Base-by-base conservation (phyloP, 1,140 invertebrate species). In the roundworm (Caenorhabditis elegans) region DNA sequence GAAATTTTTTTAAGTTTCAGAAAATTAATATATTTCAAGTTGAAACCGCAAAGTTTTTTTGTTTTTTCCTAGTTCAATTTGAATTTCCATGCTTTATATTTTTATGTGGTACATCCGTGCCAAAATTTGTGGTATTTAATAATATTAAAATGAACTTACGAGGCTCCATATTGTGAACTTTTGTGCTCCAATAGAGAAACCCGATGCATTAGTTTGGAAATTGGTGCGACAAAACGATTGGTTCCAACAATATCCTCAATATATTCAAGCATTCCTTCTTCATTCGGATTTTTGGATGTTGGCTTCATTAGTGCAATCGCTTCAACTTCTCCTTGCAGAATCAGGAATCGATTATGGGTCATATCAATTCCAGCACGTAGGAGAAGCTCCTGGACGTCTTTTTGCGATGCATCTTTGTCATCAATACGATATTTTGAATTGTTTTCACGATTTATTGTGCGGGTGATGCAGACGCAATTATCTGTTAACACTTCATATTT, bases 261-360 rank as follows among this genome's bases (percentile, higher is more conserved):
- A 91, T 97, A 99, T 90, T 99, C 97, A 34, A 99, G 90, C 95
- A 99, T 96, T 0, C 98, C 96, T 86, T 98, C 96, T 88, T 95
- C 86, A 22, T 78, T 77, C 19, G 75, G 77, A 36, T 82, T 93
- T 86, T 95, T 95, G 0, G 92, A 95, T 91, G 97, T 99, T 0
- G 97, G 94, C 89, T 98, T 98, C 97, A 99, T 98, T 93, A 98
- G 93, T 3, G 98, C 93, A 86, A 99, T 99, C 90, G 98, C 96
- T 91, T 99, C 98, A 1, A 99, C 97, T 93, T 99, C 98, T 60
- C 98, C 98, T 92, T 98, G 97, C 19, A 99, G 92, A 90, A 99
- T 99, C 5, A 99, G 92, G 90, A 99, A 99, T 65, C 98, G 92
- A 91, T 98, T 98, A 89, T 99, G 95, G 88, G 96, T 94, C 82